These are phyloP conservation scores for Drosophila lowei DNA, from an alignment of 1,140 invertebrate species.

Conservation along the genomic window DNA sequence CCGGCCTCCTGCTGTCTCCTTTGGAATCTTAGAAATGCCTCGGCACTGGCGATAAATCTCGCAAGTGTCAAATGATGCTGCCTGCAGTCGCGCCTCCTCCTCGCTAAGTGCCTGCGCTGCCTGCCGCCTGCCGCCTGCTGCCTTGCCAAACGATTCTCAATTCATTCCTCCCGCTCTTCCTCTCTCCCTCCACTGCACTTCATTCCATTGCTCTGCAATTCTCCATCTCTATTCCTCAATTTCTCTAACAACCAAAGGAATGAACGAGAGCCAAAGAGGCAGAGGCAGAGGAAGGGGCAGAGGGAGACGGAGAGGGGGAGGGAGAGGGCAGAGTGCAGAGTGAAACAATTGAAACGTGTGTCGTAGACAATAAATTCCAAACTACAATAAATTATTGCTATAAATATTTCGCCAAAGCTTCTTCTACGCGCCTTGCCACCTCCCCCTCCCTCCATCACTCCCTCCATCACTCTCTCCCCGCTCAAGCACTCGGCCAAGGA, in stretches of 20 bases:
- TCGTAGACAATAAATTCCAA: slow-evolving; percentile 82
- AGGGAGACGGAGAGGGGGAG: no score
- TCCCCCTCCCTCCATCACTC: slow-evolving; percentile 13
- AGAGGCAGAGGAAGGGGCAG: no score
- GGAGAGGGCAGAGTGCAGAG: no score
- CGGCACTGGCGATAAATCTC: slow-evolving; percentile 76
- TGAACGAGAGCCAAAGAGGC: slow-evolving; percentile 33
- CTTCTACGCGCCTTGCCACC: slow-evolving; percentile 8
- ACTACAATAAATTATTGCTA: slow-evolving; percentile 82
- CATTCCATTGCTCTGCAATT: no score
- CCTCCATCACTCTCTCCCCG: slow-evolving; percentile 23
- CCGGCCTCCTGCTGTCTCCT: slow-evolving; percentile 8
- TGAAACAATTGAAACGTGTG: slow-evolving; percentile 75
- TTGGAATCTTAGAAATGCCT: slow-evolving; percentile 79
- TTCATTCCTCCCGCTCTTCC: slow-evolving; percentile 42
- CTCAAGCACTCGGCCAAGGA: no score
- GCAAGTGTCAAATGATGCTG: slow-evolving; percentile 77
- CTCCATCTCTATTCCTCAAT: slow-evolving; percentile 29
- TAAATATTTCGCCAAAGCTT: slow-evolving; percentile 78
- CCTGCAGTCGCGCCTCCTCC: slow-evolving; percentile 50
- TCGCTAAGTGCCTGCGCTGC: slow-evolving; percentile 67
- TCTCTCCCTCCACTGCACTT: not conserved
- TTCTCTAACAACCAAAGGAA: slow-evolving; percentile 59
- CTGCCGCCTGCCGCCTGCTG: no score
- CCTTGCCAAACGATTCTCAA: slow-evolving; percentile 40